Base-by-base conservation (phyloP, 2,888 invertebrate species). In the Amblyteles armatorius region DNA sequence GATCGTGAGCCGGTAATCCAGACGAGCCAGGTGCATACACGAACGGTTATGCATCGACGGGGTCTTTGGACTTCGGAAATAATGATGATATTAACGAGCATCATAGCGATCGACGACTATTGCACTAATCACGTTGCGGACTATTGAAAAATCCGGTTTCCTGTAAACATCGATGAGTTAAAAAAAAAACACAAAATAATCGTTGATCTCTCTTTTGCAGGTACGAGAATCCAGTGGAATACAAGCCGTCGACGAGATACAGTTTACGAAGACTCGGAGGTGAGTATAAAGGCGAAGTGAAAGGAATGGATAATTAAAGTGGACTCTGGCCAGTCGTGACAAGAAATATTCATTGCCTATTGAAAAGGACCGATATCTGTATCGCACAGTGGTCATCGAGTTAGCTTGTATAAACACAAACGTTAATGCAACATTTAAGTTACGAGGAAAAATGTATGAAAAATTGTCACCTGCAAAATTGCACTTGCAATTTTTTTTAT, bases 221-320 rank as follows among this genome's bases (percentile, higher is more conserved):
- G 82, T 92, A 91, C 87, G 91, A 91, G 81, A 90, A 91, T 82
- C 86, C 91, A 26, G 82, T 87, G 72, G 87, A 86, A 50, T 92
- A 90, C 86, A 92, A 92, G 69, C 88, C 83, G 74, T 86, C 90
- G 40, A 86, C 90, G 40, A 40, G 86, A 9, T 90, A 87, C 80
- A 82, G 83, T 65, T 69, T 87, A 19, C 88, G 88, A 57, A 87
- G 84, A 83, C 50, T 88, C 16, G 74, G 79, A 81, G 90, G 89
- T 89, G 67, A 88, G 79, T 36, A 65, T 36, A 65, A 44, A 48
- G 40, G n/a, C 33, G 16, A 65, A 40, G 44, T 55, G 60, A 48
- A 48, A 44, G 4, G 6, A 60, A 72, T 13, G 11, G 60, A 74
- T 16, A 16, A 68, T n/a, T 33, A 11, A 36, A 67, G 40, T 67